These are phyloP conservation scores for Smutsia temminckii DNA, from an alignment of 2,797 vertebrate genomes.

Conservation along the genomic window DNA sequence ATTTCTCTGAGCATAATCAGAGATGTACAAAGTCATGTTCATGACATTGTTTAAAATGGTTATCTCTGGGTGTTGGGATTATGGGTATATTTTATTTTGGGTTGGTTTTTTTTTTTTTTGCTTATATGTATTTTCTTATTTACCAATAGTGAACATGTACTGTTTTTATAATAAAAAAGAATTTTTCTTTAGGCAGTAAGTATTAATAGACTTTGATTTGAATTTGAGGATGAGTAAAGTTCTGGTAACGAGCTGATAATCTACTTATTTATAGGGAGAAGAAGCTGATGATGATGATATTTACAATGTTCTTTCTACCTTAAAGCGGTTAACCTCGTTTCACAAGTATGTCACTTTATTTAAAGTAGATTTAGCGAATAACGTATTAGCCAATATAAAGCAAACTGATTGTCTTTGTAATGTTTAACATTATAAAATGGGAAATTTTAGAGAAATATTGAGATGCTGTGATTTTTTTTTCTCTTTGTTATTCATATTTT, in stretches of 20 bases:
- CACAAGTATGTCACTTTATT: slow-evolving; percentile 92
- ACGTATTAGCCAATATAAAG: neutral
- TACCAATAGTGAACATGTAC: slow-evolving; percentile 13
- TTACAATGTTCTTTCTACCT: slow-evolving; percentile 97
- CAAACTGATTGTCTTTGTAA: neutral
- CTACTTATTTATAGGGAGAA: slow-evolving; percentile 89
- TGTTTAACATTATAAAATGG: neutral
- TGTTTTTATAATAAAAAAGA: slow-evolving; percentile 14
- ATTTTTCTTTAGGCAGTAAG: slow-evolving; percentile 21
- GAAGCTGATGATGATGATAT: slow-evolving; percentile 99
- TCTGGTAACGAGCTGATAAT: neutral
- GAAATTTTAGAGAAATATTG: slow-evolving; percentile 4
- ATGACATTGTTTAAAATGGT: slow-evolving; percentile 34
- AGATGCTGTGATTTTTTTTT: neutral
- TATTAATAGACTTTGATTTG: neutral
- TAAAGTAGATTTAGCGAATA: slow-evolving; percentile 51
- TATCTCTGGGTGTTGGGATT: neutral
- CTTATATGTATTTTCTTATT: slow-evolving; percentile 21
- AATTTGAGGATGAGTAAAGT: slow-evolving; percentile 29
- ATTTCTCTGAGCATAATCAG: neutral
- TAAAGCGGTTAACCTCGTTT: slow-evolving; percentile 98
- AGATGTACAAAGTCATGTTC: neutral
- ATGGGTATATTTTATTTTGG: neutral
- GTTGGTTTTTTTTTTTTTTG: neutral
- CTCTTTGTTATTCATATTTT: neutral